Evolutionary conservation across 2,888 invertebrate genomes (phyloP).

Genomic region (Meteorus colon): DNA sequence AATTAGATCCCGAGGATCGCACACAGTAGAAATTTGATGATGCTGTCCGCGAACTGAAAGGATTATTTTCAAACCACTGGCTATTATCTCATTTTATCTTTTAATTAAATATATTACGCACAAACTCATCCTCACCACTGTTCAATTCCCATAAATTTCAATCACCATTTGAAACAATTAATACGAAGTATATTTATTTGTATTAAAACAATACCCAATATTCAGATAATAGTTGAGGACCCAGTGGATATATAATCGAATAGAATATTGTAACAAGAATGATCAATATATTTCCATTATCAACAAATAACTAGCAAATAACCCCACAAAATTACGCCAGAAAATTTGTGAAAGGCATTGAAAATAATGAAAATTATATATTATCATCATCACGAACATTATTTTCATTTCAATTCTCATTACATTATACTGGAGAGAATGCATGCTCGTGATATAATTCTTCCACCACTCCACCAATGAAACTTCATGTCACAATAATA

Average conservation of each 20-base stretch:
- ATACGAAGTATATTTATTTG: background rate
- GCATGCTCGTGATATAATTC: conserved; percentile 52
- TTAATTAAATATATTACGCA: background rate
- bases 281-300: background rate
- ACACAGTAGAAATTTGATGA: conserved; percentile 15
- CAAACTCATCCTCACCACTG: background rate
- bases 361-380: background rate
- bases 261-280: background rate
- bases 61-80: background rate
- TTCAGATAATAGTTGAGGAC: background rate
- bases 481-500: conserved; percentile 50
- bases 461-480: conserved; percentile 41
- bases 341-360: background rate
- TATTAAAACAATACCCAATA: background rate
- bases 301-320: background rate
- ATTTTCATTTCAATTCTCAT: conserved; percentile 17
- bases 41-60: background rate
- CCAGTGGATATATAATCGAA: background rate
- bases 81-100: background rate
- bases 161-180: conserved; percentile 9
- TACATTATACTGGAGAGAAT: conserved; percentile 37
- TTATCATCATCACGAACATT: conserved; percentile 3
- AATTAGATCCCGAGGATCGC: background rate
- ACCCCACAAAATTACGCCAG: background rate
- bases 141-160: background rate